These are phyloP conservation scores for Campylomormyrus numenius DNA, from an alignment of 2,113 vertebrate species.

Conservation along the genomic window DNA sequence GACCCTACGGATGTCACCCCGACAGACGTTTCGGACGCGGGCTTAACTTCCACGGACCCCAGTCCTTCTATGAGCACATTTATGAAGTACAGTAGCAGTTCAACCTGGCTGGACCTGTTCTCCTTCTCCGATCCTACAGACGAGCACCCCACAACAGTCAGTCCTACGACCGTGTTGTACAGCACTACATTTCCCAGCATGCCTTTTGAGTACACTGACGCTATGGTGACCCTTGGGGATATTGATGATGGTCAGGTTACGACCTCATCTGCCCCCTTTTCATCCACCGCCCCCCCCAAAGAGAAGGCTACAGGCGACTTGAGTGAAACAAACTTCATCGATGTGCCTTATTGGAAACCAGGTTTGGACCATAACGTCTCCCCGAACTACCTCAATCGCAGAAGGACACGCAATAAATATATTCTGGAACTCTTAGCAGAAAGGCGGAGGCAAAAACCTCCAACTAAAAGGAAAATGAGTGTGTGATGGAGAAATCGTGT, in stretches of 20 bases:
- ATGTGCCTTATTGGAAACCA: slow-evolving; percentile 66
- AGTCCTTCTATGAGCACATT: background rate
- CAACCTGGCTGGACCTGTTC: background rate
- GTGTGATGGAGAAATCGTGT: slow-evolving; percentile 46
- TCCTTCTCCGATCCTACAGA: background rate
- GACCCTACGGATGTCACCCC: slow-evolving; percentile 38
- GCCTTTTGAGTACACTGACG: background rate
- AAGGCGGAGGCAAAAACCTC: slow-evolving; percentile 53
- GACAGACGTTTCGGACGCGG: background rate
- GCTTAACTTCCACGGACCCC: background rate
- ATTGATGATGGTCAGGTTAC: background rate
- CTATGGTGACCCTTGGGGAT: background rate
- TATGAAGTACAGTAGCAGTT: background rate
- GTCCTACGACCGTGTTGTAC: background rate
- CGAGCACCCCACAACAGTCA: background rate
- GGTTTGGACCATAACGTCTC: slow-evolving; percentile 59
- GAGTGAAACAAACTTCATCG: slow-evolving; percentile 70
- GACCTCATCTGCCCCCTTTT: background rate
- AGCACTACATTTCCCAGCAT: background rate
- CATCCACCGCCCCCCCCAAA: background rate
- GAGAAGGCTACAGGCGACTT: slow-evolving; percentile 46
- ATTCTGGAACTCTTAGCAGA: slow-evolving; percentile 88
- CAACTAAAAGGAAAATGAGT: slow-evolving; percentile 49
- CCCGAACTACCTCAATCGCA: slow-evolving; percentile 68
- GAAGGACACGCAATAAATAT: slow-evolving; percentile 80